Percentiles rank a stretch among this genome's conserved stretches.
phyloP scores from a whole-genome alignment of 2,888 invertebrate species.

The Ethmia dodecea region DNA sequence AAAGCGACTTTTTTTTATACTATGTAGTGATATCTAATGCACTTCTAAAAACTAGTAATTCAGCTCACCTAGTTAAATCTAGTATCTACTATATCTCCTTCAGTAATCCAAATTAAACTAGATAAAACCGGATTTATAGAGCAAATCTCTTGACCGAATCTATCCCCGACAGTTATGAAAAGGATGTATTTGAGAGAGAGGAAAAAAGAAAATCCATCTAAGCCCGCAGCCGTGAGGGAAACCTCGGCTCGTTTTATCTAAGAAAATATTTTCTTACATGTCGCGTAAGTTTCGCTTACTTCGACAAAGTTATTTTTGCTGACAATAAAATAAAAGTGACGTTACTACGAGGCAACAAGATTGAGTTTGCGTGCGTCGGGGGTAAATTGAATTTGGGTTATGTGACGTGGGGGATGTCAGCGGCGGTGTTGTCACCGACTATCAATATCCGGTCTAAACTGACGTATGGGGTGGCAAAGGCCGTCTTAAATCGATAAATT shows the following conservation, averaged over 20 bases:
- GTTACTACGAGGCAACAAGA: conserved; percentile 20
- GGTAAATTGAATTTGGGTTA: conserved; percentile 16
- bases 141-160: conserved; percentile 53
- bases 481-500: conserved; percentile 67
- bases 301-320: conserved; percentile 26
- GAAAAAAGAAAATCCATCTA: conserved; percentile 53
- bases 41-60: no score
- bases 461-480: conserved; percentile 69
- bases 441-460: conserved; percentile 69
- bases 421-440: conserved; percentile 60
- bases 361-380: conserved; percentile 18
- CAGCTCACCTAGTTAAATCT: no score
- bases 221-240: conserved; percentile 46
- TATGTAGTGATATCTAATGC: no score
- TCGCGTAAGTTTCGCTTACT: conserved; percentile 46
- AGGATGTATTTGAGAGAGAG: conserved; percentile 47
- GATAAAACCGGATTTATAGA: conserved; percentile 50
- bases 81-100: no score
- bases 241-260: conserved; percentile 56
- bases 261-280: conserved; percentile 60
- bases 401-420: conserved; percentile 49
- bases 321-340: conserved; percentile 2
- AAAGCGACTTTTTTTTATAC: no score
- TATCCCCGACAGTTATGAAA: conserved; percentile 69
- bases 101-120: no score